Evolutionary conservation across 2,797 vertebrate species (phyloP).

Genomic region (Protosalanx chinensis): DNA sequence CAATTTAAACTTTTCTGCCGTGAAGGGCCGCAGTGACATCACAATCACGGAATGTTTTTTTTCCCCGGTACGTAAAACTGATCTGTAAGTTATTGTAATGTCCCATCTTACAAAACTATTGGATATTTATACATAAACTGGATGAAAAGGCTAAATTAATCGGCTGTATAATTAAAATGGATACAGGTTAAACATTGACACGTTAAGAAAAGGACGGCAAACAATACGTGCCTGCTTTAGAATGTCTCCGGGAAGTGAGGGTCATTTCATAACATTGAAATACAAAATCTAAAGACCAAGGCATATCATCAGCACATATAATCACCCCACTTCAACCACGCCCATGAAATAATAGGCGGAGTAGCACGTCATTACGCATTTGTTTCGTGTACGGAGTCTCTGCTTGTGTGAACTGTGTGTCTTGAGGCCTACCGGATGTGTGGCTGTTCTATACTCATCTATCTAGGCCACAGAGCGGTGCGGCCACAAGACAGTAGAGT

Average conservation of each 20-base stretch:
- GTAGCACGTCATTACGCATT: conserved; percentile 18
- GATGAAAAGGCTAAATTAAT: too few relatives aligned
- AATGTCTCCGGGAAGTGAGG: not conserved
- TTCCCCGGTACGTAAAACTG: not conserved
- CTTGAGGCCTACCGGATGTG: not conserved
- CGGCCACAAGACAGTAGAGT: not conserved
- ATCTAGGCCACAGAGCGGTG: conserved; percentile 5
- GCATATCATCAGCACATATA: too few relatives aligned
- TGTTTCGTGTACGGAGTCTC: not conserved
- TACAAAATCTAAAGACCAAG: not conserved
- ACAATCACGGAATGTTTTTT: not conserved
- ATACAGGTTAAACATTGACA: not conserved
- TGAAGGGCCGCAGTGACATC: not conserved
- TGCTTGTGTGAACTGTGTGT: not conserved
- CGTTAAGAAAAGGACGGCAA: not conserved
- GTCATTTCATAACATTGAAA: not conserved
- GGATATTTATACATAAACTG: too few relatives aligned
- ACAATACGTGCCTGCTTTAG: not conserved
- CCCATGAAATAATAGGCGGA: conserved; percentile 13
- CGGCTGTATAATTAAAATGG: too few relatives aligned
- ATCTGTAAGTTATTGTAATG: not conserved
- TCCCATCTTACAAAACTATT: not conserved
- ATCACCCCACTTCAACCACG: conserved; percentile 1
- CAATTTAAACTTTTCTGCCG: conserved; percentile 24
- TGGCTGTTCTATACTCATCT: conserved; percentile 1